Conservation (phyloP, 64 coral and sea anemone genomes). For the Trachythela sp. region DNA sequence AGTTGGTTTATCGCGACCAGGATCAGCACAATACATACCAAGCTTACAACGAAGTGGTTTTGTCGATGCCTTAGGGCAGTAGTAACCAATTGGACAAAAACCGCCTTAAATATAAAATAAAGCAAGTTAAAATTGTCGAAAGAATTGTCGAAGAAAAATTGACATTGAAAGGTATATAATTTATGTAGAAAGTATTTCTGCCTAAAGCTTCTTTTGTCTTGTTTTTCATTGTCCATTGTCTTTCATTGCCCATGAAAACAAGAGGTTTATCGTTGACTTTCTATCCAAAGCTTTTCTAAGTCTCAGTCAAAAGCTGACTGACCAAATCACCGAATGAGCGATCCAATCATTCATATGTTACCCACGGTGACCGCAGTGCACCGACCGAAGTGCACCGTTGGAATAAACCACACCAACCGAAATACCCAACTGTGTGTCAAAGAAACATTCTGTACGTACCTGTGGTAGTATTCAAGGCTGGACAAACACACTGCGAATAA, state of each 20-base stretch:
- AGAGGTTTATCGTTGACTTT: background rate
- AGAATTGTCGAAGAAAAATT: background rate
- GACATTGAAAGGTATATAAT: background rate
- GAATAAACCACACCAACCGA: background rate
- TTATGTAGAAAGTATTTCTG: background rate
- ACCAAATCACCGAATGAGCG: too few species aligned
- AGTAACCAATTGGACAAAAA: constrained; percentile 83
- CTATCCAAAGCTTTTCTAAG: too few species aligned
- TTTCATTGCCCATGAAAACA: background rate
- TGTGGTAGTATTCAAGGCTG: constrained; percentile 94
- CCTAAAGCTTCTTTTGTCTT: background rate
- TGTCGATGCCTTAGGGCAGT: constrained; percentile 70
- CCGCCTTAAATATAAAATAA: constrained; percentile 54
- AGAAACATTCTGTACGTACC: constrained; percentile 25
- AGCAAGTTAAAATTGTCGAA: background rate
- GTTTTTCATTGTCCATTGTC: background rate
- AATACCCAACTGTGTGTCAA: background rate
- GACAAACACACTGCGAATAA: constrained; percentile 84
- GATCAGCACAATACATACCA: constrained; percentile 69
- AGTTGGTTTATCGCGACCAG: constrained; percentile 46
- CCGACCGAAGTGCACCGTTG: background rate
- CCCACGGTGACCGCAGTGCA: too few species aligned
- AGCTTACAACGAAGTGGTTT: constrained; percentile 60
- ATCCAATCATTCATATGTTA: too few species aligned
- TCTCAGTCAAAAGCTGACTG: too few species aligned